Conservation (phyloP, 2,888 invertebrate species). For the Polyommatus icarus region DNA sequence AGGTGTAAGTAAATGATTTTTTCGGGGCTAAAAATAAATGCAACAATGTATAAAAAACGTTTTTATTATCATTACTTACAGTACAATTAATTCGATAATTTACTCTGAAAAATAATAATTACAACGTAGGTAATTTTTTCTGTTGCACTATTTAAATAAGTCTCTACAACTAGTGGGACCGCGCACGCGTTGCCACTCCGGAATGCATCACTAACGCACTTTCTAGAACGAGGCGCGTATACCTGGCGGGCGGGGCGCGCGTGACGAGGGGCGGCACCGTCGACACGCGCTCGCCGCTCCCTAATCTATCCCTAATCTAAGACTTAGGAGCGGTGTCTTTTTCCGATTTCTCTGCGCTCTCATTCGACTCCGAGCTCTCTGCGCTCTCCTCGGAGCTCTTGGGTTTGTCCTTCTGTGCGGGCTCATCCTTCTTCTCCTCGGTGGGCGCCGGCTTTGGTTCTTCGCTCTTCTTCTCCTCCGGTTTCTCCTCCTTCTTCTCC, state of each 20-base stretch:
- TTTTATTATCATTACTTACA: constrained; percentile 71
- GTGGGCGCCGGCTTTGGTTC: constrained; percentile 30
- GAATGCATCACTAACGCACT: constrained; percentile 49
- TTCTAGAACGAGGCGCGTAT: constrained; percentile 42
- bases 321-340: constrained; percentile 52
- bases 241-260: constrained; percentile 64
- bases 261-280: constrained; percentile 67
- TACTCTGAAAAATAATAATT: constrained; percentile 73
- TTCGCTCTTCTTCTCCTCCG: constrained; percentile 17
- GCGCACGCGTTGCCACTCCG: constrained; percentile 50
- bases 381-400: constrained; percentile 56
- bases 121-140: constrained; percentile 71
- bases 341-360: constrained; percentile 52
- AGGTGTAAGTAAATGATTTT: neutral
- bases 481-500: constrained; percentile 26
- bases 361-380: constrained; percentile 57
- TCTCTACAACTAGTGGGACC: constrained; percentile 71
- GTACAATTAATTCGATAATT: constrained; percentile 79
- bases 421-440: constrained; percentile 37
- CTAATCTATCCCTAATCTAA: constrained; percentile 55
- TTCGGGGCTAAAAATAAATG: constrained; percentile 43
- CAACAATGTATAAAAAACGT: constrained; percentile 60
- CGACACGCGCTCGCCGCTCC: constrained; percentile 76
- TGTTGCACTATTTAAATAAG: constrained; percentile 73
- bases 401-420: constrained; percentile 34